Percentiles rank a stretch among this genome's conserved stretches.
Conservation (phyloP, 1,140 invertebrate species). For the Tetragnatha versicolor region DNA sequence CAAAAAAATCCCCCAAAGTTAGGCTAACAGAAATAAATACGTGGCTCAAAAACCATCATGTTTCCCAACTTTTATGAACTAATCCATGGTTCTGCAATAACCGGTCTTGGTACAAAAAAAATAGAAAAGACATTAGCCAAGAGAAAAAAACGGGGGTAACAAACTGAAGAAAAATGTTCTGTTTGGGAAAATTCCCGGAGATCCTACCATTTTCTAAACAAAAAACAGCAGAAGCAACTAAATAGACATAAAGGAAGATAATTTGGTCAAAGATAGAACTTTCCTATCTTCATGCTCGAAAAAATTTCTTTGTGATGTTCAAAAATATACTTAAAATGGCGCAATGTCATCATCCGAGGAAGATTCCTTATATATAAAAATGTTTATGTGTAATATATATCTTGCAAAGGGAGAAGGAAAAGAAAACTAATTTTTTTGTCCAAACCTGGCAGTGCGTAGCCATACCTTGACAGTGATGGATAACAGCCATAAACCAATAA, state of each 20-base stretch:
- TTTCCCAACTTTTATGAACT: too few relatives aligned
- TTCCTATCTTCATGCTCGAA: slow-evolving; percentile 28
- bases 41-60: too few relatives aligned
- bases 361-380: slow-evolving; percentile 48
- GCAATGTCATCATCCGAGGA: slow-evolving; percentile 49
- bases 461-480: slow-evolving; percentile 55
- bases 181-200: slow-evolving; percentile 2
- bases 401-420: slow-evolving; percentile 26
- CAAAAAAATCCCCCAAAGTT: too few relatives aligned
- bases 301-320: slow-evolving; percentile 45
- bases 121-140: not conserved
- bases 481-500: slow-evolving; percentile 55
- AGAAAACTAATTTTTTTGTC: slow-evolving; percentile 40
- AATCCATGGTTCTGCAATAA: too few relatives aligned
- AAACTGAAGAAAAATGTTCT: not conserved
- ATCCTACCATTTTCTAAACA: slow-evolving; percentile 23
- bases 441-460: slow-evolving; percentile 42
- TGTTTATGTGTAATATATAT: slow-evolving; percentile 54
- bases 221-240: slow-evolving; percentile 19
- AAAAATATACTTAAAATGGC: slow-evolving; percentile 53
- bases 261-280: slow-evolving; percentile 48
- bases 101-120: not conserved
- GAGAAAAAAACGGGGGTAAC: not conserved
- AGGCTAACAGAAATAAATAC: too few relatives aligned
- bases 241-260: slow-evolving; percentile 50